Evolutionary conservation across 2,888 invertebrate species (phyloP).

Genomic region (Diabrotica balteata): DNA sequence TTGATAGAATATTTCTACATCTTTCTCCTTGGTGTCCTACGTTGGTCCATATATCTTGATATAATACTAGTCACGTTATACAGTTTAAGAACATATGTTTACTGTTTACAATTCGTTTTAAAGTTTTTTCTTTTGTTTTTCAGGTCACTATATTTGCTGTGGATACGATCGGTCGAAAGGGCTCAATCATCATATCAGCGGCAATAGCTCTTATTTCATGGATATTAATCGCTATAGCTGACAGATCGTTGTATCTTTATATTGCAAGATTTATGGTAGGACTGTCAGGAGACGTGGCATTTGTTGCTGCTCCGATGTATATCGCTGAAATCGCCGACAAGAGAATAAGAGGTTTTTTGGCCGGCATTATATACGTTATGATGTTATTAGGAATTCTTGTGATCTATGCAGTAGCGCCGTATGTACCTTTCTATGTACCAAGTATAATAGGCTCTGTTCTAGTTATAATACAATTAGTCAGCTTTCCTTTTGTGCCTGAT

Average conservation of each 20-base stretch:
- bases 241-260: constrained; percentile 52
- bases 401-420: constrained; percentile 55
- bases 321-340: constrained; percentile 59
- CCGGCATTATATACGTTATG: constrained; percentile 58
- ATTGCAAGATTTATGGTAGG: constrained; percentile 56
- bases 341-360: constrained; percentile 56
- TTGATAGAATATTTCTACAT: too few relatives aligned
- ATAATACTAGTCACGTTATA: too few relatives aligned
- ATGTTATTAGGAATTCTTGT: constrained; percentile 58
- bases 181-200: constrained; percentile 56
- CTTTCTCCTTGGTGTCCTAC: too few relatives aligned
- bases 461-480: constrained; percentile 51
- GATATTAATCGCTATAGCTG: constrained; percentile 55
- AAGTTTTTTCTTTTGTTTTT: background rate
- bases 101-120: too few relatives aligned
- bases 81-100: too few relatives aligned
- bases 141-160: constrained; percentile 53
- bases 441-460: constrained; percentile 50
- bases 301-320: constrained; percentile 59
- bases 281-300: constrained; percentile 57
- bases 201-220: constrained; percentile 54
- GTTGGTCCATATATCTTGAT: too few relatives aligned
- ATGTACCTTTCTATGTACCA: constrained; percentile 47
- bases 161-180: constrained; percentile 54
- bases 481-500: constrained; percentile 52